Conservation (phyloP, 2,113 vertebrate species). For the Spizaetus ornatus region DNA sequence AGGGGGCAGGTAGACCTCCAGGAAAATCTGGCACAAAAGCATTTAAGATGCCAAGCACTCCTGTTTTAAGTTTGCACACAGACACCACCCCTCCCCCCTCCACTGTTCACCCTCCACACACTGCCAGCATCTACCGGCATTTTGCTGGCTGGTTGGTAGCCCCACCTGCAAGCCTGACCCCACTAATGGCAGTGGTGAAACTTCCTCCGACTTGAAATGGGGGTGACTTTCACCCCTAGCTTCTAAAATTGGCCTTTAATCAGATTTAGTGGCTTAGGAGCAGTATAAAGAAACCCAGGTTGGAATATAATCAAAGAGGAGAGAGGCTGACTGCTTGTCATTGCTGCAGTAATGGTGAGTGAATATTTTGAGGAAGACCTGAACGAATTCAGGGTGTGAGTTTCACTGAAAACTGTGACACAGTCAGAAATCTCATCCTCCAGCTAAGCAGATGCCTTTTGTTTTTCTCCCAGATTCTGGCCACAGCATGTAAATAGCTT, state of each 20-base stretch:
- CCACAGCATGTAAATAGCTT: not conserved
- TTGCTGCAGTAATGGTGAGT: not conserved
- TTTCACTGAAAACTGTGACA: not conserved
- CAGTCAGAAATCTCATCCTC: not conserved
- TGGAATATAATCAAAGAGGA: not conserved
- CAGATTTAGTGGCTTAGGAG: slow-evolving; percentile 42
- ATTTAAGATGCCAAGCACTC: not conserved
- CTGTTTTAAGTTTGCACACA: not conserved
- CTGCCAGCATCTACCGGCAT: not conserved
- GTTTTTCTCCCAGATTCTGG: not conserved
- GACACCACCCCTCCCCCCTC: not conserved
- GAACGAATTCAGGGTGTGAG: not conserved
- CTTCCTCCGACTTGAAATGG: not conserved
- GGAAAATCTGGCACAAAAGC: not conserved
- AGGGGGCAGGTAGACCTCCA: not conserved
- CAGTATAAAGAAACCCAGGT: not conserved
- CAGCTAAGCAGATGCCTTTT: not conserved
- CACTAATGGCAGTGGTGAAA: not conserved
- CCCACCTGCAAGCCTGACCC: not conserved
- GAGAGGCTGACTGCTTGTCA: not conserved
- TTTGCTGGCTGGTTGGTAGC: fast-evolving
- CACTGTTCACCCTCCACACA: fast-evolving
- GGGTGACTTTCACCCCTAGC: slow-evolving; percentile 5
- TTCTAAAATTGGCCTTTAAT: slow-evolving; percentile 46
- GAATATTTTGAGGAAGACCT: not conserved